Evolutionary conservation across 2,888 invertebrate species (phyloP).

Genomic region (Apamea epomidion): DNA sequence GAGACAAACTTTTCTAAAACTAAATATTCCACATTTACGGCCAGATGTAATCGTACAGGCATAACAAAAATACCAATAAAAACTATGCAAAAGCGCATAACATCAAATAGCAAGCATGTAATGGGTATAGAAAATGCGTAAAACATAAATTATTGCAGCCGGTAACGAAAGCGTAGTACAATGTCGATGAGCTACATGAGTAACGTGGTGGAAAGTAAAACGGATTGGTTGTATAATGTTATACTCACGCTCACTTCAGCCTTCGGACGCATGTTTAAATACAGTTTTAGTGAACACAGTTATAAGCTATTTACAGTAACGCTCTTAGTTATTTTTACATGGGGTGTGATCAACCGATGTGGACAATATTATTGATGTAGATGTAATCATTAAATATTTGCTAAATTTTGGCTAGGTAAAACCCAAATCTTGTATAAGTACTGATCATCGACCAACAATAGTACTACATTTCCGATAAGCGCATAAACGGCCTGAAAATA

Average conservation of each 20-base stretch:
- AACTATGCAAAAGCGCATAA: conserved; percentile 20
- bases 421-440: neutral
- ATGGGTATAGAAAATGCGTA: conserved; percentile 37
- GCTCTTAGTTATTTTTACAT: conserved; percentile 43
- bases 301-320: conserved; percentile 85
- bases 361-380: conserved; percentile 22
- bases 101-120: conserved; percentile 24
- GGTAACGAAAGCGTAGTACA: conserved; percentile 48
- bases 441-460: neutral
- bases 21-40: neutral
- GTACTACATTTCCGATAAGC: no score
- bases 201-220: conserved; percentile 61
- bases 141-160: conserved; percentile 54
- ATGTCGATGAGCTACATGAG: conserved; percentile 42
- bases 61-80: conserved; percentile 35
- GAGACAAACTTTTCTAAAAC: neutral
- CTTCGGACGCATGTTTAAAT: conserved; percentile 90
- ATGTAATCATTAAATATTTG: neutral
- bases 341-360: conserved; percentile 50
- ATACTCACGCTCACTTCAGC: conserved; percentile 94
- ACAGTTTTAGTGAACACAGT: conserved; percentile 81
- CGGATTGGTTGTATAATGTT: conserved; percentile 69
- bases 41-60: neutral
- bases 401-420: neutral
- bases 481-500: no score